A percentile compares a stretch with the other conserved stretches of the same genome.
These are phyloP conservation scores for Miltochrista miniata DNA, from an alignment of 2,888 invertebrate species.

Conservation along the genomic window DNA sequence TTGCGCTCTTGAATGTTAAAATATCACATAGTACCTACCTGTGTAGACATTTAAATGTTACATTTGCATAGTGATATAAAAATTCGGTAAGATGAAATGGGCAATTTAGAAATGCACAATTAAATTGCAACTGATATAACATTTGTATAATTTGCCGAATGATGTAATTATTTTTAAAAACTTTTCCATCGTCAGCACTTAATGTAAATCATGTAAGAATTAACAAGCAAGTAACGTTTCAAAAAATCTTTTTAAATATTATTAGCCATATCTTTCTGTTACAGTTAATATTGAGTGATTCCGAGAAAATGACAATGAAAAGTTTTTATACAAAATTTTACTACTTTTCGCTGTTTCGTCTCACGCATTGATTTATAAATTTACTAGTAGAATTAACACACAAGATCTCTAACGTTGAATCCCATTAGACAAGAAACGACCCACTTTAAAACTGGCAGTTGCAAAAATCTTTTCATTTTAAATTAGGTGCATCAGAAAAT, in stretches of 20 bases:
- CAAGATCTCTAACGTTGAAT: slow-evolving; percentile 1
- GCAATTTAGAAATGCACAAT: not conserved
- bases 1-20: not conserved
- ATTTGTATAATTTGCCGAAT: too few species aligned
- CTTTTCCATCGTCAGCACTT: too few species aligned
- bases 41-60: not conserved
- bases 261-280: too few species aligned
- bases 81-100: not conserved
- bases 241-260: too few species aligned
- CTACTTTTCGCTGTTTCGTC: too few species aligned
- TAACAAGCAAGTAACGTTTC: too few species aligned
- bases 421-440: not conserved
- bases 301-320: too few species aligned
- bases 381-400: not conserved
- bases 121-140: not conserved
- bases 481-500: slow-evolving; percentile 5
- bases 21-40: not conserved
- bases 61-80: not conserved
- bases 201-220: too few species aligned
- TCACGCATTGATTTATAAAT: too few species aligned
- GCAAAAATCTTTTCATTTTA: slow-evolving; percentile 8
- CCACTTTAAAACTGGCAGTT: slow-evolving; percentile 6
- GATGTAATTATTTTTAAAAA: too few species aligned
- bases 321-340: too few species aligned
- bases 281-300: too few species aligned